Evolutionary conservation across 2,113 vertebrate genomes (phyloP).

Genomic region (Lipophrys pholis): DNA sequence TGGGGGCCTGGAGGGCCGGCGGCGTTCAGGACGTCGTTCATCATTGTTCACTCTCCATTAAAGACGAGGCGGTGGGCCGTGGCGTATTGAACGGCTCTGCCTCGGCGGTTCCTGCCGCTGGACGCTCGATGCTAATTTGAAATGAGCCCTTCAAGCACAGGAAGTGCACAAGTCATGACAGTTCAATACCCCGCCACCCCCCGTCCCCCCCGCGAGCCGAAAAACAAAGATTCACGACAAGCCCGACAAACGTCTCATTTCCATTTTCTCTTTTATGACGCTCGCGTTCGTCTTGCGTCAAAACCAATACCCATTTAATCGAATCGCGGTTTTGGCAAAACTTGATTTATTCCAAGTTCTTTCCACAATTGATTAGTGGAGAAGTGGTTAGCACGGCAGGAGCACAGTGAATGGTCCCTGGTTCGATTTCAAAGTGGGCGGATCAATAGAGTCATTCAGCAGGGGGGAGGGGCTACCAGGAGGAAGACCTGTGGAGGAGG

Average conservation of each 20-base stretch:
- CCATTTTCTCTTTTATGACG: conserved; percentile 7
- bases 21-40: conserved; percentile 33
- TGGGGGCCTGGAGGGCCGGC: no score
- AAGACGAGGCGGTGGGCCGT: conserved; percentile 62
- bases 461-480: no score
- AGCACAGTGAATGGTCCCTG: no score
- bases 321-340: conserved; percentile 14
- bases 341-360: conserved; percentile 1
- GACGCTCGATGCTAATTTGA: conserved; percentile 76
- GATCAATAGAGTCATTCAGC: no score
- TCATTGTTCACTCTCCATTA: conserved; percentile 75
- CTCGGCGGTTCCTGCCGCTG: conserved; percentile 66
- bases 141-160: conserved; percentile 73
- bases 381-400: no score
- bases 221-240: conserved; percentile 33
- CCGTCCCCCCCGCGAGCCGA: conserved; percentile 7
- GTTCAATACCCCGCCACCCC: conserved; percentile 73
- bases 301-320: conserved; percentile 18
- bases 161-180: conserved; percentile 74
- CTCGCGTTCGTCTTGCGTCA: conserved; percentile 16
- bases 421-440: no score
- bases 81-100: conserved; percentile 75
- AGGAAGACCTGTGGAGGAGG: no score
- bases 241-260: conserved; percentile 2
- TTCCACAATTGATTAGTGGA: no score